Evolutionary conservation across 2,113 vertebrate genomes (phyloP).

Genomic region (Chamaea fasciata): DNA sequence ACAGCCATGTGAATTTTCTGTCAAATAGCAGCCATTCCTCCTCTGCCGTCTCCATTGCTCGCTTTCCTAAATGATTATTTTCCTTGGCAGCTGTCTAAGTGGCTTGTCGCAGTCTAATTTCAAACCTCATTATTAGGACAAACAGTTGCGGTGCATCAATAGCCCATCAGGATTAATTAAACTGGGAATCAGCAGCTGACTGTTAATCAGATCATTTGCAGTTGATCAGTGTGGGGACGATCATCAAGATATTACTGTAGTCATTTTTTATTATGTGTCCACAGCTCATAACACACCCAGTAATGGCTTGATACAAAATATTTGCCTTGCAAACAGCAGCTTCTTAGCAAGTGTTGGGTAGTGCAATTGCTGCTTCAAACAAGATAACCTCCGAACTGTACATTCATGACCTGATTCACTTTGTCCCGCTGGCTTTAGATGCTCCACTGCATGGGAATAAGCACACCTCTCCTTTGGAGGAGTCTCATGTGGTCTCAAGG

Average conservation of each 20-base stretch:
- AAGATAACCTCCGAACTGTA: not conserved
- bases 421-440: not conserved
- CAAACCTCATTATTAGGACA: constrained; percentile 95
- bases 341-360: not conserved
- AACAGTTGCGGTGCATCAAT: constrained; percentile 93
- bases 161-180: constrained; percentile 99
- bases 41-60: constrained; percentile 64
- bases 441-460: not conserved
- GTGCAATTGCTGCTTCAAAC: constrained; percentile 10
- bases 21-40: constrained; percentile 71
- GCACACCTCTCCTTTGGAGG: not conserved
- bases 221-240: constrained; percentile 79
- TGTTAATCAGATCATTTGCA: constrained; percentile 87
- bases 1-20: constrained; percentile 72
- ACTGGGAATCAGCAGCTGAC: constrained; percentile 89
- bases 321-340: constrained; percentile 27
- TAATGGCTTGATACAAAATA: constrained; percentile 32
- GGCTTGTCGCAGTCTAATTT: constrained; percentile 88
- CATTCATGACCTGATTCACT: constrained; percentile 21
- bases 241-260: constrained; percentile 61
- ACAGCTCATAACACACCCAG: not conserved
- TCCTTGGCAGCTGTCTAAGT: constrained; percentile 86
- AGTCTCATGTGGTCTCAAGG: not conserved
- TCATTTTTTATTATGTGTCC: constrained; percentile 40
- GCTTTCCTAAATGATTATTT: constrained; percentile 74